Evolutionary conservation across 35 echinoderm and acorn worm species (phyloP).

Genomic region (Ophioderma brevispina): DNA sequence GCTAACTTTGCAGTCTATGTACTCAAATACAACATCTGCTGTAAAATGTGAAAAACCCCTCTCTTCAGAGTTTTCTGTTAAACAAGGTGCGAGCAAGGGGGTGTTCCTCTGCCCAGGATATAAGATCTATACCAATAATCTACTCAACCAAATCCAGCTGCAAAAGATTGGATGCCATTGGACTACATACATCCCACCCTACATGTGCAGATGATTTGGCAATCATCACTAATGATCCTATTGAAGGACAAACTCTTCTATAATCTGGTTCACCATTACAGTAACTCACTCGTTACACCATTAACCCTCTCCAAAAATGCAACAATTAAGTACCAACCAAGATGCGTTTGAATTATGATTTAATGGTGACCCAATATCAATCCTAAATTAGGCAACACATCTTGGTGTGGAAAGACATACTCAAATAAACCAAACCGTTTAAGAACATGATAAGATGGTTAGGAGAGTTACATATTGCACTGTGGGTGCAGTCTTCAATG

Average conservation of each 20-base stretch:
- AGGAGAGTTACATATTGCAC: background rate
- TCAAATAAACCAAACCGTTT: background rate
- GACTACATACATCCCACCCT: background rate
- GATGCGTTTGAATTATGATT: background rate
- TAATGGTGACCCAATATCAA: background rate
- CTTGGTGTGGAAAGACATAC: background rate
- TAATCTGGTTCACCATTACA: background rate
- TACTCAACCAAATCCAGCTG: background rate
- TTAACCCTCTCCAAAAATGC: background rate
- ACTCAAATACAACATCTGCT: background rate
- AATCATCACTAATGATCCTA: background rate
- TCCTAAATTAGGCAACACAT: background rate
- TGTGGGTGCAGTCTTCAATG: background rate
- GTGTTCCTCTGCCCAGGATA: background rate
- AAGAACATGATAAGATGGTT: background rate
- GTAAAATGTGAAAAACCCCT: background rate
- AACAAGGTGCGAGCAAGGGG: background rate
- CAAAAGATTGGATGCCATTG: background rate
- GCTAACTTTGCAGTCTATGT: background rate
- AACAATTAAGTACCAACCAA: background rate
- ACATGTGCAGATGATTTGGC: background rate
- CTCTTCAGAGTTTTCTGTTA: background rate
- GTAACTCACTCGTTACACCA: background rate
- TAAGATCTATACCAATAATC: background rate
- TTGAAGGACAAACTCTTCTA: background rate